A percentile compares a stretch with the other conserved stretches of the same genome.
phyloP scores from a whole-genome alignment of 2,888 invertebrate genomes.

The Phortica magna region DNA sequence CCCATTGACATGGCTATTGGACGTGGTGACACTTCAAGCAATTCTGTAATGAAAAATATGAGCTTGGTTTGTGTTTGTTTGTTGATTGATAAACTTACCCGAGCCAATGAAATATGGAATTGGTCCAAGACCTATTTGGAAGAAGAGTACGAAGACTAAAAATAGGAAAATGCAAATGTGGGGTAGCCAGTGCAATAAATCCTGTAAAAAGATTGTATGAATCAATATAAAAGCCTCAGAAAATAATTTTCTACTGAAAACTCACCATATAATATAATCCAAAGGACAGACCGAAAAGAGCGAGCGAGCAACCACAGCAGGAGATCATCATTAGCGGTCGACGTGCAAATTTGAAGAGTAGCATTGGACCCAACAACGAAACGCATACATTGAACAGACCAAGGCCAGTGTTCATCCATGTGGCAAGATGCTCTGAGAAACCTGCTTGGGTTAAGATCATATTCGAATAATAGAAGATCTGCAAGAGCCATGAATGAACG shows the following conservation, averaged over 20 bases:
- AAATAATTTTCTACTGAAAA: not conserved
- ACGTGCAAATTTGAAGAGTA: conserved; percentile 83
- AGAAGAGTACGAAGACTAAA: conserved; percentile 86
- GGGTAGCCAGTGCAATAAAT: conserved; percentile 82
- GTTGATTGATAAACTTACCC: conserved; percentile 77
- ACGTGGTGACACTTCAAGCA: conserved; percentile 89
- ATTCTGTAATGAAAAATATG: conserved; percentile 79
- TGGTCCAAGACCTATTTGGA: conserved; percentile 91
- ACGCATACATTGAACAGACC: conserved; percentile 84
- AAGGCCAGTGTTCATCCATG: conserved; percentile 87
- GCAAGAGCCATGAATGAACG: not conserved
- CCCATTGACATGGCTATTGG: conserved; percentile 91
- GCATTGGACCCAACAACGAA: conserved; percentile 82
- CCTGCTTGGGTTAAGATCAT: conserved; percentile 86
- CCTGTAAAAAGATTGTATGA: conserved; percentile 77
- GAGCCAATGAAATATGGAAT: conserved; percentile 92
- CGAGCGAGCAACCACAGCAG: conserved; percentile 79
- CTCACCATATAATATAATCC: conserved; percentile 83
- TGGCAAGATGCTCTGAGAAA: conserved; percentile 80
- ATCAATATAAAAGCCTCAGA: too few species aligned
- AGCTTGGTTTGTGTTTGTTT: not conserved
- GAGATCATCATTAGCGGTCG: conserved; percentile 84
- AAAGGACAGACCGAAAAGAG: conserved; percentile 81
- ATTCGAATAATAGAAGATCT: conserved; percentile 88
- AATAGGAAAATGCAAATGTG: conserved; percentile 85